These are phyloP conservation scores for Ascidia mentula DNA, from an alignment of 23 tunicate genomes.

Conservation along the genomic window DNA sequence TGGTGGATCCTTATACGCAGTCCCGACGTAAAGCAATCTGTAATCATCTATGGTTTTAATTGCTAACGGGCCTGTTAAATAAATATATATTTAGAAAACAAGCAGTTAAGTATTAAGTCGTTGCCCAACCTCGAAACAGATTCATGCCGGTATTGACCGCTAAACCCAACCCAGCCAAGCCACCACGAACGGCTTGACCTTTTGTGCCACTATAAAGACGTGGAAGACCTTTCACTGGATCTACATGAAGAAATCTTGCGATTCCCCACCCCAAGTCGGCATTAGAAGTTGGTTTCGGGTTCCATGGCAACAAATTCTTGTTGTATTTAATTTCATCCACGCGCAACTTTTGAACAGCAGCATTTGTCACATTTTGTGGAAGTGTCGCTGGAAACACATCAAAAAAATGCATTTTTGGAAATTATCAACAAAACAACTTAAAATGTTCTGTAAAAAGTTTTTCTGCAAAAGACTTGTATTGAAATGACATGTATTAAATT, in stretches of 20 bases:
- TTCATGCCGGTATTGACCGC: neutral
- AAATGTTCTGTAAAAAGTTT: too few relatives aligned
- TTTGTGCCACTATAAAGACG: slow-evolving; percentile 7
- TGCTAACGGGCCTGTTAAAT: neutral
- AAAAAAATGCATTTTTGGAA: too few relatives aligned
- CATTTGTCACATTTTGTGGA: slow-evolving; percentile 12
- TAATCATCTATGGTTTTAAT: neutral
- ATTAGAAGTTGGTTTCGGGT: slow-evolving; percentile 7
- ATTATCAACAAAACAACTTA: too few relatives aligned
- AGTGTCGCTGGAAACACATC: neutral
- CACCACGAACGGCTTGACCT: neutral
- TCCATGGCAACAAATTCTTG: slow-evolving; percentile 14
- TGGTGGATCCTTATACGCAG: neutral
- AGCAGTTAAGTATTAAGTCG: too few relatives aligned
- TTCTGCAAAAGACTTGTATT: too few relatives aligned
- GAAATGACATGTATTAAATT: too few relatives aligned
- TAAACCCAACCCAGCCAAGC: neutral
- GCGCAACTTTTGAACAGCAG: neutral
- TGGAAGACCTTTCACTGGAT: slow-evolving; percentile 5
- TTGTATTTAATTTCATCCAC: slow-evolving; percentile 8
- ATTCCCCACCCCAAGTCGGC: slow-evolving; percentile 31
- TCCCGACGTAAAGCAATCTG: neutral
- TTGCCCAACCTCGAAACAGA: neutral
- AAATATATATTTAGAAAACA: too few relatives aligned
- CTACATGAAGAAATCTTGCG: slow-evolving; percentile 13